Percentiles rank a stretch among this genome's conserved stretches.
Evolutionary conservation across 2,797 vertebrate species (phyloP).

Genomic region (Falco columbarius): DNA sequence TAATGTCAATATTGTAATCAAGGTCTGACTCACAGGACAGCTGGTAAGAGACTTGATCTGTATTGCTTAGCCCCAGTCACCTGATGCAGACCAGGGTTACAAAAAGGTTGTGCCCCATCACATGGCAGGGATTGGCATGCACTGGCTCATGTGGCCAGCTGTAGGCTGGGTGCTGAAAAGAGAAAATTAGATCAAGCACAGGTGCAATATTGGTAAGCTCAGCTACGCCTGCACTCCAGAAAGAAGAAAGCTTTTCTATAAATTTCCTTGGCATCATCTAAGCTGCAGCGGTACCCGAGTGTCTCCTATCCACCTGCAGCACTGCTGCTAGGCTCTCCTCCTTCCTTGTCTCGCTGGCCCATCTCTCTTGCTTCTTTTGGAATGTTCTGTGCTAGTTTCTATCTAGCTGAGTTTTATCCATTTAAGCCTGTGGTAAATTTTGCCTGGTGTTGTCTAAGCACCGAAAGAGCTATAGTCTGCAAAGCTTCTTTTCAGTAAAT

Average conservation of each 20-base stretch:
- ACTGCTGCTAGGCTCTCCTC: background rate
- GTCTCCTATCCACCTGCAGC: background rate
- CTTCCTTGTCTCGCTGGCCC: background rate
- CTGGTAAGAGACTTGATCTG: slow-evolving; percentile 56
- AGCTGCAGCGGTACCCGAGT: background rate
- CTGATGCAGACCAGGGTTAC: slow-evolving; percentile 26
- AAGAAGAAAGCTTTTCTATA: background rate
- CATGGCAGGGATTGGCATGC: background rate
- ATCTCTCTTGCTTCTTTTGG: background rate
- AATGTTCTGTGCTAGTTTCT: background rate
- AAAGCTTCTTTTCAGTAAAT: slow-evolving; percentile 69
- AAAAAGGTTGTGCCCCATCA: slow-evolving; percentile 15
- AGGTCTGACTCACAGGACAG: slow-evolving; percentile 64
- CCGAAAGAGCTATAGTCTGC: slow-evolving; percentile 14
- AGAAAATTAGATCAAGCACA: background rate
- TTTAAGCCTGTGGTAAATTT: slow-evolving; percentile 12
- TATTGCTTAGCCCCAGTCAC: slow-evolving; percentile 36
- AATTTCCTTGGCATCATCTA: background rate
- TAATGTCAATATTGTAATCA: slow-evolving; percentile 68
- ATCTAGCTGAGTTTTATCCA: background rate
- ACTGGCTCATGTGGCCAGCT: background rate
- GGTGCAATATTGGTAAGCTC: accelerated
- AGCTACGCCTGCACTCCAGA: background rate
- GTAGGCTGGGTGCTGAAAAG: background rate
- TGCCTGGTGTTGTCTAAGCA: slow-evolving; percentile 12